Base-by-base conservation (phyloP, 1,140 invertebrate species). In the Papilio aristodemus region DNA sequence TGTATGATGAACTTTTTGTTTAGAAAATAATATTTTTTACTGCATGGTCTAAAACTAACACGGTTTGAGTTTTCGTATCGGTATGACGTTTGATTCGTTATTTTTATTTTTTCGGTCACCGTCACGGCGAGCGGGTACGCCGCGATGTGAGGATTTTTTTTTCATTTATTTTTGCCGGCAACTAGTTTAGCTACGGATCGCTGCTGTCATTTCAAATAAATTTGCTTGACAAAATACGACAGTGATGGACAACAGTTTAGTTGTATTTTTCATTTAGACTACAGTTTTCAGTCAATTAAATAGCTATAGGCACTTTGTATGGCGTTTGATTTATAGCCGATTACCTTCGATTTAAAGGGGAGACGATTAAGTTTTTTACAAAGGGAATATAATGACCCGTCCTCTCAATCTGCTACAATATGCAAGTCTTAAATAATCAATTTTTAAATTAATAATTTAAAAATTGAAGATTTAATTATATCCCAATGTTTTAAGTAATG, bases 141-240 rank as follows among this genome's bases (percentile, higher is more conserved):
- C 63, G 63, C 41, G 63, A 50, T 50, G 63, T 46, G 41, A 32
- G 38, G 36, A 25, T 17, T 64, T 11, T 27, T 43, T 46, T 38
- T 66, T 46, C n/a, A 36, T 59, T 59, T 64, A 64, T 64, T 66
- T 50, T 66, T n/a, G 10, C 63, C 1, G 41, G n/a, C 36, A 66
- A 66, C 43, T 66, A 25, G 63, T 66, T 66, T 46, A 46, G 63
- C 27, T 50, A 14, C 39, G 25, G 43, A 50, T 25, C 63, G 43
- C 32, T 50, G 63, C 39, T 66, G 41, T 66, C 63, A 66, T 66
- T 66, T 66, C 32, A 50, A 66, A 66, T 50, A 38, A 22, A 62
- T 50, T 66, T 25, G 13, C 17, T 36, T 46, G 63, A 66, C 25
- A 66, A 32, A 50, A 50, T 46, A 66, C 13, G n/a, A 66, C 14